These are phyloP conservation scores for Periphyllus acericola DNA, from an alignment of 2,888 invertebrate genomes.

Conservation along the genomic window DNA sequence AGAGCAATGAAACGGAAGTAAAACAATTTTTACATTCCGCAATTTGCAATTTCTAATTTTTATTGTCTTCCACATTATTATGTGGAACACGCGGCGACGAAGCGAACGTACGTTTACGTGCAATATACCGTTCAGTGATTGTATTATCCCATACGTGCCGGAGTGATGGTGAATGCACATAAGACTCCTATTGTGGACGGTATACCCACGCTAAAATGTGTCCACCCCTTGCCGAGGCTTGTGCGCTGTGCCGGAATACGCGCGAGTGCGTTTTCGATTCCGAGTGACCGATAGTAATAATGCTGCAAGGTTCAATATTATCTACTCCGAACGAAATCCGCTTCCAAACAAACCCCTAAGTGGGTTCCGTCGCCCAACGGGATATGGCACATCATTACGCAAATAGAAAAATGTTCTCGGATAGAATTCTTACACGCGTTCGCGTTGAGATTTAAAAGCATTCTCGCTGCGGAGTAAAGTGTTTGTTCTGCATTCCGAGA, in stretches of 20 bases:
- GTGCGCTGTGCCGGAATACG: not conserved
- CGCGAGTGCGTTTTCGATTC: not conserved
- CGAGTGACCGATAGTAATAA: not conserved
- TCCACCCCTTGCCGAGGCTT: not conserved
- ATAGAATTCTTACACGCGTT: not conserved
- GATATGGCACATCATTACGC: not conserved
- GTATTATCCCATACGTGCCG: slow-evolving; percentile 8
- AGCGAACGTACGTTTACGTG: not conserved
- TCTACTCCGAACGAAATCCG: not conserved
- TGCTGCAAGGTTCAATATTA: not conserved
- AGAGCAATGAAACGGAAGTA: not conserved
- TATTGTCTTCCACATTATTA: too few relatives aligned
- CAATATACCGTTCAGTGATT: not conserved
- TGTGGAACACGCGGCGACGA: too few relatives aligned
- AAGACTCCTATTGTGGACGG: slow-evolving; percentile 10
- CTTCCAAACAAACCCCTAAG: not conserved
- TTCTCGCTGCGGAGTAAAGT: not conserved
- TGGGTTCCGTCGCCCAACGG: not conserved
- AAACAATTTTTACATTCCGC: too few relatives aligned
- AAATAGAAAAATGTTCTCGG: not conserved
- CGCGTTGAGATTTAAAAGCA: too few relatives aligned
- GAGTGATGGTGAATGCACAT: slow-evolving; percentile 3
- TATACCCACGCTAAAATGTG: not conserved
- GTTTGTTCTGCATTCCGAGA: too few relatives aligned
- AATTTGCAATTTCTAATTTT: too few relatives aligned